These are phyloP conservation scores for Noctua janthe DNA, from an alignment of 2,888 invertebrate genomes.

Conservation along the genomic window DNA sequence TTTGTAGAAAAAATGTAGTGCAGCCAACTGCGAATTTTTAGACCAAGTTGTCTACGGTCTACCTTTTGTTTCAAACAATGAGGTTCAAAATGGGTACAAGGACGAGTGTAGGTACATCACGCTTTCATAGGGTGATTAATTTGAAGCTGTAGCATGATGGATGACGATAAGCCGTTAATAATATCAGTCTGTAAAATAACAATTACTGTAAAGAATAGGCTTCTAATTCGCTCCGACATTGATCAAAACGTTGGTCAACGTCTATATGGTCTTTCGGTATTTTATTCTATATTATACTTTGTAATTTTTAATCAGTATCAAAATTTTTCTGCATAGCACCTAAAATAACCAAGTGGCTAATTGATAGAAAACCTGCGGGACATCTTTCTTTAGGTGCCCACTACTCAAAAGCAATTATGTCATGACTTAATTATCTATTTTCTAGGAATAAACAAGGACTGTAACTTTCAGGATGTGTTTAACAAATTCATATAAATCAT, in stretches of 20 bases:
- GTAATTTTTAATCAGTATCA: not conserved
- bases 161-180: not conserved
- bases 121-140: slow-evolving; percentile 34
- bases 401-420: not conserved
- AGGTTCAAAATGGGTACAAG: slow-evolving; percentile 50
- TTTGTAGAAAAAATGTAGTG: slow-evolving; percentile 30
- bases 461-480: slow-evolving; percentile 6
- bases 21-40: slow-evolving; percentile 27
- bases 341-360: not conserved
- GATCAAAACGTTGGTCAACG: not conserved
- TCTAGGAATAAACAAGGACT: not conserved
- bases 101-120: slow-evolving; percentile 37
- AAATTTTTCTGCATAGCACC: not conserved
- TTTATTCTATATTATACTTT: not conserved
- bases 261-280: not conserved
- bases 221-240: not conserved
- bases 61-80: slow-evolving; percentile 54
- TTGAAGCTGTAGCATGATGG: slow-evolving; percentile 10
- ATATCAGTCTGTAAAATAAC: not conserved
- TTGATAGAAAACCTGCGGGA: not conserved
- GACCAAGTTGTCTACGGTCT: slow-evolving; percentile 43
- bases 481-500: slow-evolving; percentile 24
- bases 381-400: not conserved
- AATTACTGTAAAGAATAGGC: not conserved
- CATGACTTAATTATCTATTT: not conserved